phyloP scores from a whole-genome alignment of 2,113 vertebrate genomes.

The Desmodus rotundus region DNA sequence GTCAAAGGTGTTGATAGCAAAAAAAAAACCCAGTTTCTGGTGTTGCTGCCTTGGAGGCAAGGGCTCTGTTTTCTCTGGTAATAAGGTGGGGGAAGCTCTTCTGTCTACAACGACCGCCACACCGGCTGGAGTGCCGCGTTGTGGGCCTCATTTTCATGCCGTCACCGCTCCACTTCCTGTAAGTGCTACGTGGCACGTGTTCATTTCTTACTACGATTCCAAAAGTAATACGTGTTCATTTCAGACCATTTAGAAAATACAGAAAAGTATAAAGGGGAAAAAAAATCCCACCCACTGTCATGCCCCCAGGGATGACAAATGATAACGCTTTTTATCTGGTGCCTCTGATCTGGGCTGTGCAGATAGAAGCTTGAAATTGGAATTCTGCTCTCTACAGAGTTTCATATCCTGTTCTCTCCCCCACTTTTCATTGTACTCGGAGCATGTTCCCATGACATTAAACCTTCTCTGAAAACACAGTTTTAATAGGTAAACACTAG shows the following conservation, averaged over 20 bases:
- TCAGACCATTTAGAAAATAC: conserved; percentile 42
- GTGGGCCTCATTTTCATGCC: background rate
- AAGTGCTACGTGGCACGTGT: background rate
- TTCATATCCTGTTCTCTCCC: background rate
- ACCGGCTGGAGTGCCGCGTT: background rate
- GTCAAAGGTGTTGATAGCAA: too few species aligned
- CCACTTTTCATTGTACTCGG: background rate
- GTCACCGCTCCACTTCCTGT: background rate
- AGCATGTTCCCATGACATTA: background rate
- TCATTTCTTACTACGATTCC: background rate
- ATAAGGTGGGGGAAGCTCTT: background rate
- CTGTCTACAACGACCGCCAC: background rate
- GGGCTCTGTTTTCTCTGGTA: background rate
- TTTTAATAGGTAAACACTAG: background rate
- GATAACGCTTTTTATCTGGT: background rate
- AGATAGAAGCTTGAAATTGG: background rate
- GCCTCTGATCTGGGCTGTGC: background rate
- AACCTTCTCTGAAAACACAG: background rate
- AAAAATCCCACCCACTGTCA: background rate
- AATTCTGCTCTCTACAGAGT: background rate
- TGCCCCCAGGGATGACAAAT: background rate
- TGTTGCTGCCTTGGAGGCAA: background rate
- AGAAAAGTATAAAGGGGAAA: background rate
- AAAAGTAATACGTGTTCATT: conserved; percentile 22
- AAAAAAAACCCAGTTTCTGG: background rate